Evolutionary conservation across 1,140 invertebrate species (phyloP), one percentile per base, ranked within the genome.

Genomic region (Microplitis mediator): DNA sequence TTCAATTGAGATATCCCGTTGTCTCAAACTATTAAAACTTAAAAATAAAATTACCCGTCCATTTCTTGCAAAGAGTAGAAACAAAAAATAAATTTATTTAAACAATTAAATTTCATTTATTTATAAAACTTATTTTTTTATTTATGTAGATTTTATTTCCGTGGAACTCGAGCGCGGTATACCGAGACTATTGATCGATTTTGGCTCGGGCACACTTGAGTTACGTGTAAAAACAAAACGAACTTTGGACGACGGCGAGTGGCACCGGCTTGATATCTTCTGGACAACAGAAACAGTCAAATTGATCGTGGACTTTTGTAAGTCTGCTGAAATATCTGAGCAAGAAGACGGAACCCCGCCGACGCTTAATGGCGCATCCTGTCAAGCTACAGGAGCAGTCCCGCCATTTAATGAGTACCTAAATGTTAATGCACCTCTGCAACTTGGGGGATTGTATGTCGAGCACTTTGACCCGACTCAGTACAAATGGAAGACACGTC

Each of bases 391-490:
- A 69, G 95, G 95, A 9, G 91, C 90, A 0, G 95, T 98, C 74
- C 95, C 95, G 11, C 95, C 96, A 2, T 98, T 98, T 86, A 98
- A 97, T 84, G 96, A 98, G 85, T 98, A 97, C 80, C 88, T 99
- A 3, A 99, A 99, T 88, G 96, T 99, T 0, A 98, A 98, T 86
- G 92, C 95, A 0, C 96, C 97, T 0, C 88, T 99, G 32, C 97
- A 99, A 88, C 90, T 99, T 60, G 97, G 97, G 50, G 97, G 97
- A 2, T 85, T 96, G 3, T 94, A 95, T 79, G 91, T 95, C 14
- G 93, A 95, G 78, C 92, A 94, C 75, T 94, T 95, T 74, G 95
- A 97, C 77, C 94, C 94, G 0, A 91, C 92, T 8, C 91, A 94
- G 66, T 97, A 95, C 81, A 92, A 93, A 75, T 96, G 93, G 94